Conservation (phyloP, 2,888 invertebrate species). For the Pristionchus japonicus region DNA sequence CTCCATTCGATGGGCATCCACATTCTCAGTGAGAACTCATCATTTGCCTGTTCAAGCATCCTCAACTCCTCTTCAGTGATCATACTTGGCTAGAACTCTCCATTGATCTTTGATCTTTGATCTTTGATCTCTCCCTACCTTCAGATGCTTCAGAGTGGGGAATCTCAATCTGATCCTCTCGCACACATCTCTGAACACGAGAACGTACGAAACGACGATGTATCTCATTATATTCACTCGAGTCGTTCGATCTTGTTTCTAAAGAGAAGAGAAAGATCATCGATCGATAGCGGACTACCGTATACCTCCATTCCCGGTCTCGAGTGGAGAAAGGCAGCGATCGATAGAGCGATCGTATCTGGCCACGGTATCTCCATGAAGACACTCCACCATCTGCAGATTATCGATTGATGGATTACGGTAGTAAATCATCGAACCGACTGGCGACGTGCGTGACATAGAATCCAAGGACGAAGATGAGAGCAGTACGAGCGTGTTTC, state of each 20-base stretch:
- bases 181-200: slow-evolving; percentile 76
- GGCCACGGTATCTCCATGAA: slow-evolving; percentile 75
- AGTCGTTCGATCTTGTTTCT: slow-evolving; percentile 70
- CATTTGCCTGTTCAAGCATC: slow-evolving; percentile 48
- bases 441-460: slow-evolving; percentile 61
- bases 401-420: slow-evolving; percentile 11
- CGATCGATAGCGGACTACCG: slow-evolving; percentile 27
- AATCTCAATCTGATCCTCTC: slow-evolving; percentile 76
- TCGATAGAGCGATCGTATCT: slow-evolving; percentile 62
- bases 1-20: slow-evolving; percentile 40
- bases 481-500: slow-evolving; percentile 48
- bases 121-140: slow-evolving; percentile 48
- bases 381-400: slow-evolving; percentile 73
- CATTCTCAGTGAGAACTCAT: neutral
- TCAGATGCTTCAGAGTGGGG: slow-evolving; percentile 76
- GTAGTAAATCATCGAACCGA: slow-evolving; percentile 42
- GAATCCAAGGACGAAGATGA: slow-evolving; percentile 62
- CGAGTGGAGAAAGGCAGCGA: slow-evolving; percentile 48
- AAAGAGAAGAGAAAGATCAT: slow-evolving; percentile 29
- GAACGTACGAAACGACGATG: slow-evolving; percentile 75
- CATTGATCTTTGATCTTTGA: neutral
- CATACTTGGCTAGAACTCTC: slow-evolving; percentile 54
- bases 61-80: slow-evolving; percentile 60
- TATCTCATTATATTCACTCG: slow-evolving; percentile 76
- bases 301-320: slow-evolving; percentile 41